Evolutionary conservation across 1,140 invertebrate species (phyloP).

Genomic region (Meloidogyne floridensis): DNA sequence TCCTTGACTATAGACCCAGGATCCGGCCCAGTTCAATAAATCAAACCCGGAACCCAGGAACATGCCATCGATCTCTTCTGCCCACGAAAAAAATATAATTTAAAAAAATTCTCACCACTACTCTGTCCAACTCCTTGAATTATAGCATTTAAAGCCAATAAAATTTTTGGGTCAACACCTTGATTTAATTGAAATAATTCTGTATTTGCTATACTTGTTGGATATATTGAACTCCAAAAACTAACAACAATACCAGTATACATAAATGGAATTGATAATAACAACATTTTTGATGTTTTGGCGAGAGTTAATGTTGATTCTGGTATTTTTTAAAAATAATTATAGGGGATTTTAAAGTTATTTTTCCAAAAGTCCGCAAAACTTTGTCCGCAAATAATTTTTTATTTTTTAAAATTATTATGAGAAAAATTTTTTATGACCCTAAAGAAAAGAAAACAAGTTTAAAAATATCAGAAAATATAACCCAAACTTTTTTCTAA

Average conservation of each 20-base stretch:
- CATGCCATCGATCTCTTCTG: too few relatives aligned
- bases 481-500: too few relatives aligned
- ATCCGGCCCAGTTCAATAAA: too few relatives aligned
- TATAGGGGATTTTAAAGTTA: too few relatives aligned
- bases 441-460: too few relatives aligned
- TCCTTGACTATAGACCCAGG: too few relatives aligned
- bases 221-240: slow-evolving; percentile 53
- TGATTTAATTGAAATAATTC: slow-evolving; percentile 27
- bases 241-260: slow-evolving; percentile 51
- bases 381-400: too few relatives aligned
- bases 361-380: too few relatives aligned
- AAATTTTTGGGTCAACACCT: slow-evolving; percentile 44
- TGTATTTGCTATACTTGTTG: slow-evolving; percentile 51
- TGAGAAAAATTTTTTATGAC: too few relatives aligned
- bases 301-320: slow-evolving; percentile 6
- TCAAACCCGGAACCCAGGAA: too few relatives aligned
- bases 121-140: slow-evolving; percentile 50
- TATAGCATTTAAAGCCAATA: slow-evolving; percentile 53
- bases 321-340: not conserved
- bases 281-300: slow-evolving; percentile 9
- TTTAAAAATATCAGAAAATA: too few relatives aligned
- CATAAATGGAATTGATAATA: slow-evolving; percentile 42
- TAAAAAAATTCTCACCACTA: slow-evolving; percentile 32
- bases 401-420: too few relatives aligned
- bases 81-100: not conserved